Evolutionary conservation across 2,888 invertebrate genomes (phyloP), one percentile per base, ranked within the genome.

Genomic region (Caenorhabditis zanzibari): DNA sequence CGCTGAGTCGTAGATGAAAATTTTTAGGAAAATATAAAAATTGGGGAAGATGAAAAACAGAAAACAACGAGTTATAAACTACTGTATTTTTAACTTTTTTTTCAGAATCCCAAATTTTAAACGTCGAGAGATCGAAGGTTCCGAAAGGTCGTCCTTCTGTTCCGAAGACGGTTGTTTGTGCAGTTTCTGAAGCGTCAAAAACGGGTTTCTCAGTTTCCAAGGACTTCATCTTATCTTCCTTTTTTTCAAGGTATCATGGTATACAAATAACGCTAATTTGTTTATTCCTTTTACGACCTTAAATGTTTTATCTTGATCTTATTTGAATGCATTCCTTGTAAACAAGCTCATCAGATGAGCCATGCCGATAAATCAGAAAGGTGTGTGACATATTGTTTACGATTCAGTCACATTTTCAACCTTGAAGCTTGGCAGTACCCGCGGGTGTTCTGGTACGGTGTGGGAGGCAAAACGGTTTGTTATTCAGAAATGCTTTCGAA

Each of bases 401-500:
- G 22, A 69, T 52, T 49, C 76, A 68, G 75, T 75, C 74, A 64
- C 56, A 35, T 44, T 41, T 24, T 61, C 14, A 68, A 69, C 76
- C 76, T 76, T 76, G 75, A 14, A 38, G 38, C 38, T 74, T 74
- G 47, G 5, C 74, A 41, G 75, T 66, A 56, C 56, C 72, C 63
- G 28, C 24, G 22, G 24, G 66, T 49, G 75, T 75, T 75, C 66
- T 68, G 68, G 75, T 66, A 75, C 75, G 75, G 59, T 47, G 28
- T 41, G 2, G 59, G 61, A 49, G 35, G 54, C 22, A 58, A 72
- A 47, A 64, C 73, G 41, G 74, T 35, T 58, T 75, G 75, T 75
- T 75, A 56, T 66, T 75, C 75, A 58, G n/a, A n/a, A 75, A 75
- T 58, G 66, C 75, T 75, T 75, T 64, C 47, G 75, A 41, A 59